Evolutionary conservation across 2,113 vertebrate species (phyloP), one percentile per base, ranked within the genome.

Genomic region (Channa argus): DNA sequence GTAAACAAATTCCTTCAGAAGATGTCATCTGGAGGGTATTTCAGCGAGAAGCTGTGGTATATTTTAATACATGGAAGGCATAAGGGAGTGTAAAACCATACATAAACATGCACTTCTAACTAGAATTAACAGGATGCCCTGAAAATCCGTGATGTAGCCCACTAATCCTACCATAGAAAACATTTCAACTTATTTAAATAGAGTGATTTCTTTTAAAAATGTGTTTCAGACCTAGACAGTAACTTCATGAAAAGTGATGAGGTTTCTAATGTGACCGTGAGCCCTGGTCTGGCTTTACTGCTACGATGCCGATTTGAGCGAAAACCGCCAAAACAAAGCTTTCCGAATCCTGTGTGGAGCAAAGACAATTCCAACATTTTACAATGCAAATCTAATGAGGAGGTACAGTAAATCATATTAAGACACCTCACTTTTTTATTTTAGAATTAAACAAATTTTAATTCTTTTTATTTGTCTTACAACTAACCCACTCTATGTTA

Each of bases 251-350:
- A 6, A 34, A 6, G 45, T 1, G 33, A 71, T 14, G 80, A 85
- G 15, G 47, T 74, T 67, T 79, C 54, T 13, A 56, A 60, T 12
- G 45, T 92, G 45, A 88, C 63, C 2, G 14, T 91, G 51, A 86
- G 71, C 33, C 41, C 77, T 24, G 87, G 87, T 33, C 74, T 91
- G 43, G 14, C 93, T 64, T 64, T 95, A 45, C 59, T 92, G 41
- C 91, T 95, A 36, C 86, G 88, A 60, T 92, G 91, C 71, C 49
- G 53, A 50, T 14, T 3, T 41, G 6, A 7, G 6, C 6, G 4
- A 4, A 5, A 41, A 41, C 24, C 24, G 24, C 24, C 24, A 24
- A 24, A 0, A 0, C 1, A 1, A 0, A 0, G 0, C 0, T 0
- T 0, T 0, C 1, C 0, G 0, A 0, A 0, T 1, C 9, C 6